These are phyloP conservation scores for Brachyopa scutellaris DNA, from an alignment of 2,888 invertebrate genomes.

Conservation along the genomic window DNA sequence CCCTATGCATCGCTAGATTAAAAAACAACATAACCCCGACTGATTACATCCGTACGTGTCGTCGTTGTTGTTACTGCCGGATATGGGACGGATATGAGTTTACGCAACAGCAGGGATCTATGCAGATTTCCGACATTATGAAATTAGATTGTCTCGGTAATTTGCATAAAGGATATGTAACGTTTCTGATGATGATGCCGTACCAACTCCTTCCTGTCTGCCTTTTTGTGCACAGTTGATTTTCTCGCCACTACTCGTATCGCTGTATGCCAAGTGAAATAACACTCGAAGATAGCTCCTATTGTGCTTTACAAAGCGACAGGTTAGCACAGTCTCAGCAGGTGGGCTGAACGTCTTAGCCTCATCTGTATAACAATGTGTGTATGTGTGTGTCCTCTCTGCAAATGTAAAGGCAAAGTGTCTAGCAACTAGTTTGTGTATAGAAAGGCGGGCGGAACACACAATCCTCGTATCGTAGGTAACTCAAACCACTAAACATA, in stretches of 20 bases:
- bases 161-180: constrained; percentile 49
- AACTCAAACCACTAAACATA: no score
- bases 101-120: constrained; percentile 33
- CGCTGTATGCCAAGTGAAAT: neutral
- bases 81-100: constrained; percentile 15
- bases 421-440: neutral
- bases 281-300: neutral
- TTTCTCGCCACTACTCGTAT: neutral
- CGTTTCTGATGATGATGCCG: constrained; percentile 1
- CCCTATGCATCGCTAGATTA: constrained; percentile 22
- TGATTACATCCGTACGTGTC: neutral
- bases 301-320: neutral
- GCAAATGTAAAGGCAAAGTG: constrained; percentile 24
- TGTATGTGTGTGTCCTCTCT: constrained; percentile 18
- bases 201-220: constrained; percentile 2
- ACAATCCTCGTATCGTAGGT: no score
- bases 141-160: constrained; percentile 52
- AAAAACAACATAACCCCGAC: constrained; percentile 32
- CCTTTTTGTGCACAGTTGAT: neutral
- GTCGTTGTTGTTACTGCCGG: neutral
- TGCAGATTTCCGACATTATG: constrained; percentile 43
- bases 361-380: constrained; percentile 42
- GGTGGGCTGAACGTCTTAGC: constrained; percentile 10
- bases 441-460: no score
- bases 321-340: neutral